Evolutionary conservation across 1,140 invertebrate species (phyloP), one percentile per base, ranked within the genome.

Genomic region (Drosophila navojoa): DNA sequence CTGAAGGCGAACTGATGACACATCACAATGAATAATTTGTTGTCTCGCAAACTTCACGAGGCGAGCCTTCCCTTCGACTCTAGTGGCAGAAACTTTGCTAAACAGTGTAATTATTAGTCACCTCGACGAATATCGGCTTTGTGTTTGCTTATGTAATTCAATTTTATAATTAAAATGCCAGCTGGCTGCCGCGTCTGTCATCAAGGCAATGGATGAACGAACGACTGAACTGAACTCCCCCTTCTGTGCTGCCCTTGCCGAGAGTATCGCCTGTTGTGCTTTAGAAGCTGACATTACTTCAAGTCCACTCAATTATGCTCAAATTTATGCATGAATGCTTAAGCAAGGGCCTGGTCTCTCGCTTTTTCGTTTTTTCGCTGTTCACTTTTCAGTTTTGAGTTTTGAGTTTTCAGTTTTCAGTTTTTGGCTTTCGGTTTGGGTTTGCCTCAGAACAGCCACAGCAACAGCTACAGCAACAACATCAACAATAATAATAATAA

Each of bases 311-410:
- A 66, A 62, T 52, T 59, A 68, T 69, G 64, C 38, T 69, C 29
- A 70, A 70, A 74, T 63, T 63, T 74, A 74, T 70, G 66, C 58
- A 69, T 74, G 45, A 74, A 74, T 42, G 53, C 60, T 40, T 52
- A 27, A n/a, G 38, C 52, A 64, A 42, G 22, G 29, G 44, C 66
- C 42, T 60, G 25, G 19, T 16, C n/a, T 59, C n/a, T 38, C 35
- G 35, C 35, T 13, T 38, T 38, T 38, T 11, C 35, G 11, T 10
- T 38, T 32, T 29, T 29, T 29, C 27, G 27, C 6, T 35, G 6
- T 38, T 38, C 35, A 38, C 10, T 38, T 38, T 38, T 38, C 35
- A 22, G 27, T 15, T 15, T 25, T 67, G 5, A 35, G 27, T 27
- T 55, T 64, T 22, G 19, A 22, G 19, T 22, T 22, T 38, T 38